Evolutionary conservation across 2,888 invertebrate species (phyloP).

Genomic region (Allophyes oxyacanthae): DNA sequence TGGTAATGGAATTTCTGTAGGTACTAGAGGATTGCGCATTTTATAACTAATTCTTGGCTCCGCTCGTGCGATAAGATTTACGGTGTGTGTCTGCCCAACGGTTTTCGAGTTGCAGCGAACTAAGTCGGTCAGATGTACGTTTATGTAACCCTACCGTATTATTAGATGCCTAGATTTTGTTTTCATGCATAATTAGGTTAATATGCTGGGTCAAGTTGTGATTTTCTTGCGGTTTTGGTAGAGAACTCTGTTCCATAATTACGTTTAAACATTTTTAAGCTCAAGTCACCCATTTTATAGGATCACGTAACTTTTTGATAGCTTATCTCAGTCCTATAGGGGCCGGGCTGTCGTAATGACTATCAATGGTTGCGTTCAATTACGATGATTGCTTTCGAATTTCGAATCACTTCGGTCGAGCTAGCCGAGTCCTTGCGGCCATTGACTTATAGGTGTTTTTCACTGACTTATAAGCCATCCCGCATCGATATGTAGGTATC

Average conservation of each 20-base stretch:
- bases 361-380: too few relatives aligned
- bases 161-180: slow-evolving; percentile 32
- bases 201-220: slow-evolving; percentile 17
- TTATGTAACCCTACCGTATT: slow-evolving; percentile 47
- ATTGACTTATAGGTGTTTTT: too few relatives aligned
- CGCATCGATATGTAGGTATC: too few relatives aligned
- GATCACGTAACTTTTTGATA: too few relatives aligned
- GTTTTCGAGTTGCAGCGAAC: slow-evolving; percentile 48
- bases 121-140: slow-evolving; percentile 46
- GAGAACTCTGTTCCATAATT: too few relatives aligned
- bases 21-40: slow-evolving; percentile 47
- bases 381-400: too few relatives aligned
- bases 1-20: slow-evolving; percentile 50
- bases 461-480: too few relatives aligned
- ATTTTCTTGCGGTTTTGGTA: neutral
- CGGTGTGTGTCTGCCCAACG: slow-evolving; percentile 49
- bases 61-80: slow-evolving; percentile 57
- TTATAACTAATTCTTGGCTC: slow-evolving; percentile 58
- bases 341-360: too few relatives aligned
- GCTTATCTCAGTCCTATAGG: too few relatives aligned
- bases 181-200: slow-evolving; percentile 34
- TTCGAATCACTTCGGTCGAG: too few relatives aligned
- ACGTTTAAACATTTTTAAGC: neutral
- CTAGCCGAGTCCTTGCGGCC: too few relatives aligned
- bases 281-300: neutral